Evolutionary conservation across 53 echinoderm and acorn worm genomes (phyloP), one percentile per base, ranked within the genome.

Genomic region (Holothuria leucospilota): DNA sequence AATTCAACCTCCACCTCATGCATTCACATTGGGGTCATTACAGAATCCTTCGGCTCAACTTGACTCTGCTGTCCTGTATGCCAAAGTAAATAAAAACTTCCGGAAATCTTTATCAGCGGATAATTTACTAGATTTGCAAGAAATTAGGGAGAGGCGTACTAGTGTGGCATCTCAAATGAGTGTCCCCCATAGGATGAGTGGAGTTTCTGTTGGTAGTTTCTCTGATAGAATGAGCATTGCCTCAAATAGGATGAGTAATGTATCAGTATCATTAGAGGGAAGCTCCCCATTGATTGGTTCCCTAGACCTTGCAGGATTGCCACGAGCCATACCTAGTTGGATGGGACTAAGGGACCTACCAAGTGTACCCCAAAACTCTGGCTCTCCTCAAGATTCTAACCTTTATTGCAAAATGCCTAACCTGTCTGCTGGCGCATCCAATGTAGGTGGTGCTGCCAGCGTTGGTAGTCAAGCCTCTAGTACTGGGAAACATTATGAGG

Each of bases 251-350:
- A 56, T 61, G 24, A 80, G 80, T 21, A 11, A 23, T 59, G 80
- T 80, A 23, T 59, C 61, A 5, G 11, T 67, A 12, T 88, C 88
- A 6, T 89, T 85, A 64, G 86, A 90, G 4, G 85, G 86, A 40
- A 90, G 84, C 34, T 96, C 94, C 4, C 90, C 96, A 18, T 77
- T 93, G 63, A 74, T 96, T 26, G 96, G 93, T 12, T 93, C 93
- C 39, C 68, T 96, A 29, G 96, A 96, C 74, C 87, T 96, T 15
- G 94, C 96, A 30, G 79, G 78, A 39, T 71, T 88, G 39, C 39
- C 82, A 26, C 64, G 69, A n/a, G 71, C 69, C 46, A 60, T 78
- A 39, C 93, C 94, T 26, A 52, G 58, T 29, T 96, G 96, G 96
- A 60, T 96, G 81, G 84, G 62, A 13, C 78, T 60, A 20, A 73